Conservation (phyloP, 2,888 invertebrate species). For the Lepetodrilus schrolli region DNA sequence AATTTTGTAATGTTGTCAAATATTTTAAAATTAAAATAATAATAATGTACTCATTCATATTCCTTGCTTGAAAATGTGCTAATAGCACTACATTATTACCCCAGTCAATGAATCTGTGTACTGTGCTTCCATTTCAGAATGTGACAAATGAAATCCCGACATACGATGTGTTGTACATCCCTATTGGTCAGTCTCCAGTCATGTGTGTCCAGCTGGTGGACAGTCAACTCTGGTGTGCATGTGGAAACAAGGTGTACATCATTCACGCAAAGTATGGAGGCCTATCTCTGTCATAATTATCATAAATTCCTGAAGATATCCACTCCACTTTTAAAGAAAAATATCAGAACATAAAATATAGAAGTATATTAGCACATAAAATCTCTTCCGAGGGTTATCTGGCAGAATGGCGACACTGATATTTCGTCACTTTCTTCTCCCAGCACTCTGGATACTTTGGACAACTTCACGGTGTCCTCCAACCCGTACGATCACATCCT, state of each 20-base stretch:
- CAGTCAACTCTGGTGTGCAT: conserved; percentile 76
- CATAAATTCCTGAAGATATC: not conserved
- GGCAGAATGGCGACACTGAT: too few species aligned
- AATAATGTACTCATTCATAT: not conserved
- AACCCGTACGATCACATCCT: conserved; percentile 77
- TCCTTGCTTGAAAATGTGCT: not conserved
- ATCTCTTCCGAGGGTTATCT: not conserved
- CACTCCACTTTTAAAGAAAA: not conserved
- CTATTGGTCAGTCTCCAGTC: conserved; percentile 77
- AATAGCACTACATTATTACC: not conserved
- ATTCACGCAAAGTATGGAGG: conserved; percentile 75
- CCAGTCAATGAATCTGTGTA: too few species aligned
- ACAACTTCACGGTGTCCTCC: conserved; percentile 76
- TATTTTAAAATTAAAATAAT: not conserved
- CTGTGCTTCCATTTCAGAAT: conserved; percentile 29
- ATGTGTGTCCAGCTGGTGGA: conserved; percentile 74
- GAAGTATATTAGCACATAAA: not conserved
- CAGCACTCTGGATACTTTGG: conserved; percentile 75
- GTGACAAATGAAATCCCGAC: conserved; percentile 27
- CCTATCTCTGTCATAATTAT: not conserved
- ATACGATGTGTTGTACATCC: conserved; percentile 76
- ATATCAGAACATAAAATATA: not conserved
- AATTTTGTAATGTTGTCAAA: not conserved
- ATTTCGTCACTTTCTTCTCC: not conserved
- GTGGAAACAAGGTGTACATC: conserved; percentile 76